These are phyloP conservation scores for Pampusana beccarii DNA, from an alignment of 2,113 vertebrate species.

Conservation along the genomic window DNA sequence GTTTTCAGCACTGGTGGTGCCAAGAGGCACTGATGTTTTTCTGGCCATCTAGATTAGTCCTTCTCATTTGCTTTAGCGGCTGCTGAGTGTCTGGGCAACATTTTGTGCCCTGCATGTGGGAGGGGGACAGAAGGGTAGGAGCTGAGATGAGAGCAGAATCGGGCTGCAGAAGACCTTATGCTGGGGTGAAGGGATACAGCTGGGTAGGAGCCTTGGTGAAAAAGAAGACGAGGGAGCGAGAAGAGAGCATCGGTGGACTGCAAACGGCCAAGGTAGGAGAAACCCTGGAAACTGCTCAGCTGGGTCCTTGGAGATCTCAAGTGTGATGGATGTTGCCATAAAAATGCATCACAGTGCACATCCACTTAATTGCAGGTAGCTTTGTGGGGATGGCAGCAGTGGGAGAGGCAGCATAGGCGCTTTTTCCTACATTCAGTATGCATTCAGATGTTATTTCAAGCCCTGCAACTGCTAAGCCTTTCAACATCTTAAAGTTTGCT, in stretches of 20 bases:
- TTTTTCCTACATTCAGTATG: neutral
- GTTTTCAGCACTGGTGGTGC: neutral
- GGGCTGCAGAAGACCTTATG: neutral
- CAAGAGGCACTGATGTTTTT: neutral
- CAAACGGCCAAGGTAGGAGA: neutral
- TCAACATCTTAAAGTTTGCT: conserved; percentile 3
- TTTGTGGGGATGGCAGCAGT: neutral
- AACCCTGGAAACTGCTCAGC: neutral
- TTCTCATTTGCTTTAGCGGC: neutral
- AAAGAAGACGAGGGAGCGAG: neutral
- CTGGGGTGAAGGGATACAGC: neutral
- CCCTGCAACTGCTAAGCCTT: neutral
- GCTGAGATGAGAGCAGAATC: neutral
- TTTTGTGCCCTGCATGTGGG: rapidly evolving
- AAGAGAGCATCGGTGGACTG: neutral
- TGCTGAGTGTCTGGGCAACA: neutral
- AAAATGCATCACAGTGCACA: neutral
- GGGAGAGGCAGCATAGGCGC: neutral
- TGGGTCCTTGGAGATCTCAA: neutral
- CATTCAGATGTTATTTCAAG: conserved; percentile 18
- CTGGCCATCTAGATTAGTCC: neutral
- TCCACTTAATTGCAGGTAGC: neutral
- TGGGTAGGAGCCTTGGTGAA: neutral
- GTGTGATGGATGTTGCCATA: neutral
- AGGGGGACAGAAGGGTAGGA: neutral